Conservation (phyloP, 2,113 vertebrate species). For the Butorides virescens region DNA sequence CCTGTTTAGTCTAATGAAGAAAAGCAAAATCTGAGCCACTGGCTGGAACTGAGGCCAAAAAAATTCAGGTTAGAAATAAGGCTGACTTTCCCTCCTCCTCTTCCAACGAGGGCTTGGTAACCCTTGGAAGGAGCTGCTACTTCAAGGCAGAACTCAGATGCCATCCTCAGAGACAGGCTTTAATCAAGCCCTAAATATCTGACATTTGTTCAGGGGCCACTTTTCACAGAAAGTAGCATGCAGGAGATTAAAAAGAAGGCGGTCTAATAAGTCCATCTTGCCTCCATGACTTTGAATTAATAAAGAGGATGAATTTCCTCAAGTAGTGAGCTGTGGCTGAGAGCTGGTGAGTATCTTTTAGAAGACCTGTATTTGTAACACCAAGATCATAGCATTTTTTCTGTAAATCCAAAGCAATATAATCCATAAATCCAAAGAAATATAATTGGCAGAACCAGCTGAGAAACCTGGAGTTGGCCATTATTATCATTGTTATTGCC, state of each 20-base stretch:
- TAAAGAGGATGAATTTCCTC: not conserved
- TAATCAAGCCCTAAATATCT: not conserved
- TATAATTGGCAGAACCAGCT: not conserved
- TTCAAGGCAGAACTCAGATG: not conserved
- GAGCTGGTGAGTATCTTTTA: not conserved
- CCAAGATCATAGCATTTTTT: not conserved
- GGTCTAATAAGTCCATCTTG: not conserved
- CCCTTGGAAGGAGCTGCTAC: not conserved
- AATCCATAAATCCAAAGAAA: not conserved
- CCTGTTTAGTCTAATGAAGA: rapidly evolving
- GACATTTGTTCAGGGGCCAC: not conserved
- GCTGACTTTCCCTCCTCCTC: not conserved
- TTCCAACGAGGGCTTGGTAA: not conserved
- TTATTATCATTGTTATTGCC: not conserved
- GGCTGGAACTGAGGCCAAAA: not conserved
- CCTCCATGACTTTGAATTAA: not conserved
- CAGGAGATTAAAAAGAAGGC: not conserved
- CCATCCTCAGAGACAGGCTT: not conserved
- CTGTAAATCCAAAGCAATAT: not conserved
- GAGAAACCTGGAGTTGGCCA: not conserved
- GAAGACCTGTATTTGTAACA: not conserved
- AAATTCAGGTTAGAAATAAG: not conserved
- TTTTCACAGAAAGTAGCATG: not conserved
- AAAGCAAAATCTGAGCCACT: not conserved
- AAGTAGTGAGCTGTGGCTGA: not conserved